Evolutionary conservation across 2,113 vertebrate genomes (phyloP), one percentile per base, ranked within the genome.

Genomic region (Malaclemys terrapin): DNA sequence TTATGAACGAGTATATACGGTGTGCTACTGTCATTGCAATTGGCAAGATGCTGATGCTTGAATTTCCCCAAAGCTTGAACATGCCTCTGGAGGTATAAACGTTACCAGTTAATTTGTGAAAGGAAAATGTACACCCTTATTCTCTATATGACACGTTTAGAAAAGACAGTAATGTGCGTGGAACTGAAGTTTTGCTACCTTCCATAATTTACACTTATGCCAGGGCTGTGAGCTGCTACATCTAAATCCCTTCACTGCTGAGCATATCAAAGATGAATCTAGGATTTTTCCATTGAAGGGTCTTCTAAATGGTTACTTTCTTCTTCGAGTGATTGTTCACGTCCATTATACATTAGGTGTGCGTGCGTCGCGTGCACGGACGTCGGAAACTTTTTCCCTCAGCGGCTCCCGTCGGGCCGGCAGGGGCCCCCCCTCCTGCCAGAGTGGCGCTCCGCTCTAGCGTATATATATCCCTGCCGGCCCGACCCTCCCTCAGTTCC

Each of bases 181-280:
- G n/a, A 75, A 25, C 38, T 82, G 49, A 35, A 9, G 25, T 10
- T 81, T 82, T 17, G 31, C 16, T 65, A 3, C 14, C 8, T 47
- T 8, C 2, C 35, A 84, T 69, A 6, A 13, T 8, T 72, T 89
- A 75, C 29, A 29, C 0, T 90, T 88, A 88, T 62, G 1, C 24
- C 20, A 0, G 16, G 35, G 29, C 69, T 90, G 50, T 5, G 80
- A 56, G 5, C 6, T 1, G 87, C 57, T 4, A 0, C 53, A 13
- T 27, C 10, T 93, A 49, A 90, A 20, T 17, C 19, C 80, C 3
- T 13, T 13, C n/a, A 1, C 20, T 19, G 49, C 59, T 35, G 79
- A 84, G 69, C 85, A 92, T 45, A 17, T 52, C 87, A 75, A 24
- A 72, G 69, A 72, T 72, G 69, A 13, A 72, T 72, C 8, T 72